A percentile compares a stretch with the other conserved stretches of the same genome.
Evolutionary conservation across 2,113 vertebrate species (phyloP).

Genomic region (Tenrec ecaudatus): DNA sequence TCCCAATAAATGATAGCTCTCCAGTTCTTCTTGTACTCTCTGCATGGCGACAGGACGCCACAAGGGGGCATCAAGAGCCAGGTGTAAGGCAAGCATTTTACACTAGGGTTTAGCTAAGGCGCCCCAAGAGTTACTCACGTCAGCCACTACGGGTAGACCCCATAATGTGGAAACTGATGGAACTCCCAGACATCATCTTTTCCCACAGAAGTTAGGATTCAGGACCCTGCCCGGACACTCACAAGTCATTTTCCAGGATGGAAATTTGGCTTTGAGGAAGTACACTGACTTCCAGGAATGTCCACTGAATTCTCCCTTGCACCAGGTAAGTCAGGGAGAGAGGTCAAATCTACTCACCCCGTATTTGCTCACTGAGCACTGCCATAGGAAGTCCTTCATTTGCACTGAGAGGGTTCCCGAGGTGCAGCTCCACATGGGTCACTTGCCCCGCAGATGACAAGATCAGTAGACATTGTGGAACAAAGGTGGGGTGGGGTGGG

Average conservation of each 20-base stretch:
- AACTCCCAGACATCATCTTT: conserved; percentile 24
- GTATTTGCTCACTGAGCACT: not conserved
- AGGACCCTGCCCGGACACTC: not conserved
- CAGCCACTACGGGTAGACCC: not conserved
- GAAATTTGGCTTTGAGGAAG: not conserved
- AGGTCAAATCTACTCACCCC: not conserved
- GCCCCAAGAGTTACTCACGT: not conserved
- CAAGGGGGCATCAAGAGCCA: conserved; percentile 71
- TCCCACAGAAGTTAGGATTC: not conserved
- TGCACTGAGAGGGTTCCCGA: not conserved
- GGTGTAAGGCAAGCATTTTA: not conserved
- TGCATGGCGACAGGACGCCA: conserved; percentile 34
- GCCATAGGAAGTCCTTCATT: not conserved
- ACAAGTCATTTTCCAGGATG: not conserved
- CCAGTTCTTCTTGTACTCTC: not conserved
- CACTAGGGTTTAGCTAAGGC: not conserved
- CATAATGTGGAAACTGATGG: not conserved
- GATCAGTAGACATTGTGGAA: not conserved
- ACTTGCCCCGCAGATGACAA: not conserved
- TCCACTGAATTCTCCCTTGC: not conserved
- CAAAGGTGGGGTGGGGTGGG: not conserved
- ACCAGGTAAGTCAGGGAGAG: not conserved
- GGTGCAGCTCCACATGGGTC: not conserved
- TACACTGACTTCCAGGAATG: not conserved
- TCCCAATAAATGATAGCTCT: too few relatives aligned